These are phyloP conservation scores for Heptranchias perlo DNA, from an alignment of 2,113 vertebrate genomes.

Conservation along the genomic window DNA sequence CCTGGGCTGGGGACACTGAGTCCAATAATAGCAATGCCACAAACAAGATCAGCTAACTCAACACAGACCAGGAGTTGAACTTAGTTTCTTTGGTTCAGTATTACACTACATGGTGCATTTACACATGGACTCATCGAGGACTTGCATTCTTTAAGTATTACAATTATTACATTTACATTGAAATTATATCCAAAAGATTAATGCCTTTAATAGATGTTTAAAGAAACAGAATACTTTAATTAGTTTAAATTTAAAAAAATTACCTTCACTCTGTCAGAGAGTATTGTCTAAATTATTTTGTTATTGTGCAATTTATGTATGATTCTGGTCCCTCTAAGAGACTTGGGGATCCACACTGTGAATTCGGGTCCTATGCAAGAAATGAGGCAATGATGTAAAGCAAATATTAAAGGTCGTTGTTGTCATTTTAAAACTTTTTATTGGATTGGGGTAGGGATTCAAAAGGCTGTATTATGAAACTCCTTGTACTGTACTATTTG, in stretches of 20 bases:
- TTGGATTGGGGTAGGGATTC: neutral
- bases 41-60: neutral
- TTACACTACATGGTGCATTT: neutral
- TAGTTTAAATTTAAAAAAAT: neutral
- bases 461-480: neutral
- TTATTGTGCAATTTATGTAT: neutral
- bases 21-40: neutral
- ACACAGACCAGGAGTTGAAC: neutral
- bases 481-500: neutral
- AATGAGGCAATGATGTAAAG: neutral
- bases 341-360: neutral
- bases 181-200: neutral
- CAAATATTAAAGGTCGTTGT: neutral
- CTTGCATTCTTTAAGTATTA: conserved; percentile 16
- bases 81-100: neutral
- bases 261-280: neutral
- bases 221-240: neutral
- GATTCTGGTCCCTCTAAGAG: neutral
- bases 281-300: neutral
- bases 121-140: neutral
- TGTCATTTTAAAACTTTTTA: neutral
- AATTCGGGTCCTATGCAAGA: neutral
- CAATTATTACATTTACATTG: neutral
- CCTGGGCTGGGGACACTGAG: neutral
- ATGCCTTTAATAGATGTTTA: neutral